Evolutionary conservation across 2,888 invertebrate genomes (phyloP), one percentile per base, ranked within the genome.

Genomic region (Drosophila helvetica): DNA sequence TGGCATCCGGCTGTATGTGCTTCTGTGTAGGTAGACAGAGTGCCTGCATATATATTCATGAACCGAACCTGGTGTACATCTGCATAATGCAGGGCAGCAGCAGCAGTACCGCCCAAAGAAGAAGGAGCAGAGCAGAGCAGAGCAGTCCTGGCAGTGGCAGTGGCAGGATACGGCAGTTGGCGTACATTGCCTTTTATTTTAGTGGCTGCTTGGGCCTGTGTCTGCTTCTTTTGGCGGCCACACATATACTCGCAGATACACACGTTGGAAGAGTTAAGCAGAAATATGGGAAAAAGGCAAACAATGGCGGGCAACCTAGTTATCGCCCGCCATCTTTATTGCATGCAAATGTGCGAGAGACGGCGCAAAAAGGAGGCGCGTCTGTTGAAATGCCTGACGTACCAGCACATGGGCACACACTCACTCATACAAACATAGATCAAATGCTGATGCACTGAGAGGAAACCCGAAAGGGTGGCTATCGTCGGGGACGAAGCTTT

Each of bases 261-360:
- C 15, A 42, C 45, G 43, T 45, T 15, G 48, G 17, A 63, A 19
- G 27, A 51, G 30, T 19, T 54, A 56, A 43, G 48, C 38, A 73
- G 73, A 80, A 74, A 66, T 77, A 74, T 79, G 84, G 60, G 48
- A 56, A 77, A 86, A 84, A 86, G 86, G 88, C 83, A 84, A 84
- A 84, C 83, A 84, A 84, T 88, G 74, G 83, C 83, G 64, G 83
- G 84, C 88, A 84, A 83, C 80, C 80, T 88, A 84, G 83, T 86
- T 84, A 84, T 84, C 83, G 83, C 83, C 88, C 86, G 83, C 83
- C 83, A 84, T 84, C 83, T 84, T 84, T 84, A 84, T 84, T 84
- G 83, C 83, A 84, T 84, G 83, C 86, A 84, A 84, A 84, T 84
- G 88, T 86, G 88, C 86, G 88, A 84, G 80, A 86, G 81, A 85